These are phyloP conservation scores for Chloromyia formosa DNA, from an alignment of 2,888 invertebrate genomes.

Conservation along the genomic window DNA sequence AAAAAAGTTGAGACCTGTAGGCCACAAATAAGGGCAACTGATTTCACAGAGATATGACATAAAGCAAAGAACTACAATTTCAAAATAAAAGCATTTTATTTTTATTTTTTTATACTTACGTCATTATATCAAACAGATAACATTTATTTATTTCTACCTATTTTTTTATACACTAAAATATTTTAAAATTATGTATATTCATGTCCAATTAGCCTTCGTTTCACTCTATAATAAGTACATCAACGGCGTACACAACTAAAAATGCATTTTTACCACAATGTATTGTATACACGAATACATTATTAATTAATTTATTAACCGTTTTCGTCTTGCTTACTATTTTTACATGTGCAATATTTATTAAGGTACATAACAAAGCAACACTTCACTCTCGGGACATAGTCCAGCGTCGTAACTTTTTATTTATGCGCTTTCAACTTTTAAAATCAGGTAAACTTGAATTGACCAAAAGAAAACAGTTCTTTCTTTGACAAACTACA, in stretches of 20 bases:
- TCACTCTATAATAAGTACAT: constrained; percentile 16
- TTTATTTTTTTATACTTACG: not conserved
- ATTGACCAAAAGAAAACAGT: no score
- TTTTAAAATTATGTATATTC: not conserved
- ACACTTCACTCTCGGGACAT: not conserved
- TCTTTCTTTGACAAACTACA: no score
- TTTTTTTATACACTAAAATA: not conserved
- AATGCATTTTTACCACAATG: constrained; percentile 17
- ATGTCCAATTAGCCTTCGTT: not conserved
- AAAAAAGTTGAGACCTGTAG: no score
- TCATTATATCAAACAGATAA: not conserved
- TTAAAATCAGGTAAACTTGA: no score
- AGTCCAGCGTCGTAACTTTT: no score
- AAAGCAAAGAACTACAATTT: not conserved
- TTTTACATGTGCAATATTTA: constrained; percentile 11
- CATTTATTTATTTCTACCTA: not conserved
- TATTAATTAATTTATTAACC: not conserved
- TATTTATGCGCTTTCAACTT: no score
- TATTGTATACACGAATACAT: not conserved
- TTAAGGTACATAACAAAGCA: constrained; percentile 26
- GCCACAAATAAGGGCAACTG: no score
- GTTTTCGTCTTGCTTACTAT: no score
- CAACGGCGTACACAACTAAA: constrained; percentile 13
- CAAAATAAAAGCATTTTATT: not conserved
- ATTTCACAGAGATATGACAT: no score